Evolutionary conservation across 2,888 invertebrate species (phyloP), one percentile per base, ranked within the genome.

Genomic region (Reticulitermes lucifugus): DNA sequence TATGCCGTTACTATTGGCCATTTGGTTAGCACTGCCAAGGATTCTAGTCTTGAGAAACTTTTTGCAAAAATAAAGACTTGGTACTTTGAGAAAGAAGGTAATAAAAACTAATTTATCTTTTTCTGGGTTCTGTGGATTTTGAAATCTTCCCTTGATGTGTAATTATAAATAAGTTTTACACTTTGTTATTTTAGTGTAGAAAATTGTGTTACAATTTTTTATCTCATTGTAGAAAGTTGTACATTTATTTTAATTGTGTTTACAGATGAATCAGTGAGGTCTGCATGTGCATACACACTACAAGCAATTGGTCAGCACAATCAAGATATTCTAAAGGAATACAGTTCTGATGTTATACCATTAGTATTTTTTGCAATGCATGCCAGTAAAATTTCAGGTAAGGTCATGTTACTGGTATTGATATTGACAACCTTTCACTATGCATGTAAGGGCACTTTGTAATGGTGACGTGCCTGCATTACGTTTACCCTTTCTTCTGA

Each of bases 281-380:
- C 95, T 10, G 95, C 96, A 0, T 94, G 96, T 85, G 96, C 95
- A 0, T 92, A 95, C 84, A 94, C 96, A 0, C 92, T 98, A 35
- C 96, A 96, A 88, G 94, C 97, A 0, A 95, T 98, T 86, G 95
- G 96, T 79, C 95, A 95, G 88, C 95, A 97, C 84, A 96, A 96
- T 91, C 95, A 95, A 87, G 98, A 98, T 87, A 93, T 96, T 84
- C 91, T 98, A 73, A 96, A 96, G 89, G 94, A 95, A 89, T 95
- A 97, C 89, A 94, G 96, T 55, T 93, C 93, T 14, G 91, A 94
- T 46, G 92, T 97, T 18, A 93, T 98, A 88, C 98, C 98, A 0
- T 92, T 98, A 85, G 95, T 96, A 41, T 98, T 98, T 90, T 94
- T 97, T 87, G 98, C 97, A 21, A 98, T 97, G 96, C 98, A 98